Evolutionary conservation across 2,113 vertebrate genomes (phyloP).

Genomic region (Syngnathus floridae): DNA sequence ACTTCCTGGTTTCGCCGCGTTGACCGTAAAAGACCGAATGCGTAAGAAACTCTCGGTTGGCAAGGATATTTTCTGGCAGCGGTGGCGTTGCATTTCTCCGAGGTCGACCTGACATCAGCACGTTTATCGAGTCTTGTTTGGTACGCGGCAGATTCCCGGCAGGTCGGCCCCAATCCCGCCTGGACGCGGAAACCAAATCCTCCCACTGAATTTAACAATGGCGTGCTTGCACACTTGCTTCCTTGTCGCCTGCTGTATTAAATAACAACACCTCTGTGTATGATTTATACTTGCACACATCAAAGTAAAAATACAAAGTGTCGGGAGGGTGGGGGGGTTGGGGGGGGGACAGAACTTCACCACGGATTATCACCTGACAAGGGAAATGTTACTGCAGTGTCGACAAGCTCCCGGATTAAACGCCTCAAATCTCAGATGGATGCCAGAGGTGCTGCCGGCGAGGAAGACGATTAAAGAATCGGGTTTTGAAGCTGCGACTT

Average conservation of each 20-base stretch:
- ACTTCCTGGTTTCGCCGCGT: too few relatives aligned
- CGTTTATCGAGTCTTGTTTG: slow-evolving; percentile 25
- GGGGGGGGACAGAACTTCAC: slow-evolving; percentile 36
- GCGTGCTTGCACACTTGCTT: slow-evolving; percentile 19
- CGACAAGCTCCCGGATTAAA: slow-evolving; percentile 20
- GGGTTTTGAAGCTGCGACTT: too few relatives aligned
- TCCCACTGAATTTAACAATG: slow-evolving; percentile 43
- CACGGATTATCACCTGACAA: slow-evolving; percentile 51
- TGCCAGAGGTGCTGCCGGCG: neutral
- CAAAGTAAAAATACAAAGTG: neutral
- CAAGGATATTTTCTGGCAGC: slow-evolving; percentile 12
- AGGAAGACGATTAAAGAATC: too few relatives aligned
- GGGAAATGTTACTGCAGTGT: slow-evolving; percentile 44
- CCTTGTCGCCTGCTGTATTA: slow-evolving; percentile 11
- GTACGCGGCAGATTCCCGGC: slow-evolving; percentile 13
- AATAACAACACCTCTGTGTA: slow-evolving; percentile 12
- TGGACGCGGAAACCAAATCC: slow-evolving; percentile 22
- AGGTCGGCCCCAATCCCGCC: slow-evolving; percentile 25
- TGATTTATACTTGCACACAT: neutral
- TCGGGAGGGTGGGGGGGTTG: neutral
- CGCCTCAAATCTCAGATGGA: slow-evolving; percentile 6
- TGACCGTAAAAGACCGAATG: too few relatives aligned
- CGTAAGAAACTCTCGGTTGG: too few relatives aligned
- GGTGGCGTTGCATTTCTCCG: slow-evolving; percentile 18
- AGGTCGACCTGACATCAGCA: slow-evolving; percentile 19